Percentiles rank a stretch among this genome's conserved stretches.
phyloP scores from a whole-genome alignment of 1,140 invertebrate species.

The Ceratina japonica region DNA sequence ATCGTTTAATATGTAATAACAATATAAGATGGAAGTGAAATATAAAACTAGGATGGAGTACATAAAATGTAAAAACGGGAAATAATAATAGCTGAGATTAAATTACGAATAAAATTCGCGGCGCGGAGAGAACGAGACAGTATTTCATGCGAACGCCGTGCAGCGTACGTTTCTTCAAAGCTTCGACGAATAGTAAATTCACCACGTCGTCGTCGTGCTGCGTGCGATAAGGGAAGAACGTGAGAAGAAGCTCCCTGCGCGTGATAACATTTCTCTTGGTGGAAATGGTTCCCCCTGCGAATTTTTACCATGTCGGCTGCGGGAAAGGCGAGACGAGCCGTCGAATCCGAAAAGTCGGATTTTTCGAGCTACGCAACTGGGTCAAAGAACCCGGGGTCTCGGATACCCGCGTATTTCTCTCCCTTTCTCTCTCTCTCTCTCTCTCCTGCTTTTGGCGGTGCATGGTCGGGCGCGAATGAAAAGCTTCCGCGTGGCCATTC shows the following conservation, averaged over 20 bases:
- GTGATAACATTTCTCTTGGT: not conserved
- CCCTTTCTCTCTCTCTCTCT: too few species aligned
- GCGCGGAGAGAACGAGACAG: not conserved
- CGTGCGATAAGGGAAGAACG: not conserved
- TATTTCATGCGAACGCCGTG: not conserved
- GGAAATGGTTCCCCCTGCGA: conserved; percentile 5
- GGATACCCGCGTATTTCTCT: too few species aligned
- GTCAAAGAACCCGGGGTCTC: conserved; percentile 28
- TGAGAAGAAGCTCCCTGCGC: not conserved
- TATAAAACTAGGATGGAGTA: too few species aligned
- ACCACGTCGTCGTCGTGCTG: not conserved
- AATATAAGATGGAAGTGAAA: too few species aligned
- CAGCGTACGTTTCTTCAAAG: not conserved
- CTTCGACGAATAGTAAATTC: not conserved
- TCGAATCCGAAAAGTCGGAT: conserved; percentile 36
- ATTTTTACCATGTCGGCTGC: conserved; percentile 11
- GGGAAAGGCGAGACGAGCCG: conserved; percentile 8
- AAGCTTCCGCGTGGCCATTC: conserved; percentile 41
- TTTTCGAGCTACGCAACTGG: conserved; percentile 37
- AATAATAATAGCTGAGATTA: too few species aligned
- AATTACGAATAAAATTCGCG: too few species aligned
- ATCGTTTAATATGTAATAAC: too few species aligned
- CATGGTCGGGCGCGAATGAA: conserved; percentile 35
- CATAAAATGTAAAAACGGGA: too few species aligned
- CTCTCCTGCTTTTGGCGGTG: not conserved